A percentile compares a stretch with the other conserved stretches of the same genome.
Evolutionary conservation across 2,797 vertebrate genomes (phyloP).

Genomic region (Gallinago stenura): DNA sequence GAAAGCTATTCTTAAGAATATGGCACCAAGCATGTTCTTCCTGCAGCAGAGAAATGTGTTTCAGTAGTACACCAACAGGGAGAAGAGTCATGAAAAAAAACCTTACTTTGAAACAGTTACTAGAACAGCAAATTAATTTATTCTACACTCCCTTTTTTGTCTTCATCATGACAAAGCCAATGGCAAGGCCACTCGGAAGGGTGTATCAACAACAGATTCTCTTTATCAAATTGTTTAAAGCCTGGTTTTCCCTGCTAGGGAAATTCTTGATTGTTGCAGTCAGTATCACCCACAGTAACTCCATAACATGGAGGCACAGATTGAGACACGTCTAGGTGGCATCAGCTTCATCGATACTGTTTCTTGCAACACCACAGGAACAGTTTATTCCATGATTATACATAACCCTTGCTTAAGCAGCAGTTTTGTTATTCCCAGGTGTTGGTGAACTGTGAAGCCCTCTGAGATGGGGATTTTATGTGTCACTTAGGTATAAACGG

Average conservation of each 20-base stretch:
- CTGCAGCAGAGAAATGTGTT: not conserved
- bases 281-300: not conserved
- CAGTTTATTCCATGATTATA: not conserved
- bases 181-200: not conserved
- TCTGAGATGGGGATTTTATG: not conserved
- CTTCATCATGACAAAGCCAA: not conserved
- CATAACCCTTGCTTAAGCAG: conserved; percentile 7
- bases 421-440: conserved; percentile 13
- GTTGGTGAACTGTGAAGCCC: not conserved
- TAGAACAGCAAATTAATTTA: not conserved
- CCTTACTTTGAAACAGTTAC: not conserved
- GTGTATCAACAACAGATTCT: not conserved
- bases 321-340: not conserved
- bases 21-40: not conserved
- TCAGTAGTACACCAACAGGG: not conserved
- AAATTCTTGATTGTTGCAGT: not conserved
- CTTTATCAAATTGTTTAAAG: not conserved
- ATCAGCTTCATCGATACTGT: not conserved
- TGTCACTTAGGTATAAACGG: not conserved
- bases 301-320: not conserved
- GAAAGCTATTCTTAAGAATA: not conserved
- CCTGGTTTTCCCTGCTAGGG: not conserved
- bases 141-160: not conserved
- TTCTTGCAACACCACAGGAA: not conserved
- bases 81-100: not conserved